These are phyloP conservation scores for Whitmania pigra DNA, from an alignment of 1,140 invertebrate species.

Conservation along the genomic window DNA sequence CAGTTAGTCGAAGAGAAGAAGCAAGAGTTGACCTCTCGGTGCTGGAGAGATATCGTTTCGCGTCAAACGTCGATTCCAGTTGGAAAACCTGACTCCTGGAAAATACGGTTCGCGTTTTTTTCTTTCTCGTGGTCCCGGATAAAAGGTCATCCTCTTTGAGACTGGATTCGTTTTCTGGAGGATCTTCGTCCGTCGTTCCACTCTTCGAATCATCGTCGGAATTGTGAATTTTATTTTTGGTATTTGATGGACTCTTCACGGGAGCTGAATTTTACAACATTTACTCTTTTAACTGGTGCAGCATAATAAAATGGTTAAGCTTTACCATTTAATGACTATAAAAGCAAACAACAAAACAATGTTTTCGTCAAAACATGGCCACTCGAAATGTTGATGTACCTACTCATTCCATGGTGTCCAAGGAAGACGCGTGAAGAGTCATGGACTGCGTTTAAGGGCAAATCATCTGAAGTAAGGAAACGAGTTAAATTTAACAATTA, in stretches of 20 bases:
- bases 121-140: conserved; percentile 55
- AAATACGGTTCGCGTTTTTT: conserved; percentile 95
- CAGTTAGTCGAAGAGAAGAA: conserved; percentile 79
- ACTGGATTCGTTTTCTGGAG: background rate
- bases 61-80: conserved; percentile 90
- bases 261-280: background rate
- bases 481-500: background rate
- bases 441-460: background rate
- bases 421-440: background rate
- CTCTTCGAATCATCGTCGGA: background rate
- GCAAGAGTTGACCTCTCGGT: conserved; percentile 85
- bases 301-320: too few species aligned
- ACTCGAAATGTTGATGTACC: too few species aligned
- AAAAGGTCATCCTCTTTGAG: background rate
- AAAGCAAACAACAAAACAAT: too few species aligned
- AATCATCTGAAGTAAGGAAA: background rate
- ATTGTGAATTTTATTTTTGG: background rate
- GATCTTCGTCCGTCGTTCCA: background rate
- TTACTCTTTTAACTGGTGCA: background rate
- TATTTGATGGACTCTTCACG: background rate
- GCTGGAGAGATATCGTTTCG: conserved; percentile 90
- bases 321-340: too few species aligned
- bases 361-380: too few species aligned
- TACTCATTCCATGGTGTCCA: too few species aligned
- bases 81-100: conserved; percentile 81